Evolutionary conservation across 1,140 invertebrate species (phyloP).

Genomic region (Anthonomus grandis): DNA sequence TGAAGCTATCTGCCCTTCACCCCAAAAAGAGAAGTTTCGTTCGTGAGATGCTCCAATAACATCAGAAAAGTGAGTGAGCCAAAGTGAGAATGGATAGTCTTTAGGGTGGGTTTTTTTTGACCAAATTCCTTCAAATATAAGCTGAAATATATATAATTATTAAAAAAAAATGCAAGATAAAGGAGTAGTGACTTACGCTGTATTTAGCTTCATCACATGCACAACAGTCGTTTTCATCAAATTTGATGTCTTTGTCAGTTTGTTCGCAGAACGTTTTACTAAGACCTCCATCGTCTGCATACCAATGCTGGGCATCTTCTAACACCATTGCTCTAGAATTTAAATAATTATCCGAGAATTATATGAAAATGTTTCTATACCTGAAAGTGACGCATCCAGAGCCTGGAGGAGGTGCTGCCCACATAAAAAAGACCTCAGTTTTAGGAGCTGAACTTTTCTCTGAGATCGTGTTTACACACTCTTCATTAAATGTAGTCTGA

Average conservation of each 20-base stretch:
- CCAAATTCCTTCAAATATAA: constrained; percentile 95
- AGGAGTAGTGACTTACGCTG: constrained; percentile 55
- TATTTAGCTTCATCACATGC: constrained; percentile 92
- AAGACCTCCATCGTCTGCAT: constrained; percentile 82
- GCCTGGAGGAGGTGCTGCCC: constrained; percentile 79
- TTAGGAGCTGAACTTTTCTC: constrained; percentile 76
- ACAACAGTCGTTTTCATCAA: constrained; percentile 67
- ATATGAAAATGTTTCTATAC: constrained; percentile 47
- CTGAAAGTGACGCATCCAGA: constrained; percentile 82
- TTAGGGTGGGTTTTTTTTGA: constrained; percentile 94
- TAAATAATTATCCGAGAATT: constrained; percentile 8
- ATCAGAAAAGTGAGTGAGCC: constrained; percentile 97
- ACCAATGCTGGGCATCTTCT: constrained; percentile 80
- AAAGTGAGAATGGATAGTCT: constrained; percentile 86
- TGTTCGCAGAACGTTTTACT: constrained; percentile 81
- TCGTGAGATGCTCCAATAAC: constrained; percentile 94
- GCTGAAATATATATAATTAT: constrained; percentile 51
- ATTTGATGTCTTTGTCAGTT: constrained; percentile 53
- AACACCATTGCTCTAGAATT: constrained; percentile 77
- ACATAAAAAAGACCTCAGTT: constrained; percentile 85
- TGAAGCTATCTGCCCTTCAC: constrained; percentile 83
- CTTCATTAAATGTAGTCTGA: constrained; percentile 75
- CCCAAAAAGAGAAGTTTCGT: constrained; percentile 90
- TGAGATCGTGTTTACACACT: constrained; percentile 81
- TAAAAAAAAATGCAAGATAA: not conserved